Evolutionary conservation across 2,797 vertebrate genomes (phyloP), one percentile per base, ranked within the genome.

Genomic region (Parauchenoglanis ngamensis): DNA sequence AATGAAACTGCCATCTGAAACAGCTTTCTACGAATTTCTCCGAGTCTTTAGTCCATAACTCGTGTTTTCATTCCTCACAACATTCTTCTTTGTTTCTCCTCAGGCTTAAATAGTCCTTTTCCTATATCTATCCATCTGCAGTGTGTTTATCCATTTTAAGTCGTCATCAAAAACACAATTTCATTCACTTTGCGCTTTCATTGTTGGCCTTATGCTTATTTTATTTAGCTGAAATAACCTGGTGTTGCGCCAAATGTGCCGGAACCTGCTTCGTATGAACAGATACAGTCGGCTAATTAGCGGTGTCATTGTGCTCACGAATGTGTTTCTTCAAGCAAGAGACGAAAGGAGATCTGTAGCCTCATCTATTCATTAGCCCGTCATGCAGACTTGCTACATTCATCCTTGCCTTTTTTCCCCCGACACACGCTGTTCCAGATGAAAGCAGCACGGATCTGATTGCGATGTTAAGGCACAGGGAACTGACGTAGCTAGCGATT

Each of bases 401-500:
- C 83, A 25, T 59, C 25, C 80, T 81, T 73, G 75, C 28, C 80
- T 17, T 46, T 61, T 80, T 76, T n/a, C 17, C 35, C 77, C 7
- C 59, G 78, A 52, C 73, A 56, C 72, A 73, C 49, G 49, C 85
- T 88, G 83, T 77, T 86, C 79, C 56, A 56, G 85, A 46, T 28
- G 54, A 83, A 82, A 88, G 80, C 77, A 85, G 77, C 17, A 21
- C 44, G 13, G 76, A 54, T 59, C 85, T 80, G 88, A 83, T 85
- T 88, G 84, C 68, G 17, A 83, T 79, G 88, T 87, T 49, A 80
- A 83, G 52, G 49, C 81, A 54, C 44, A 31, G 73, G 28, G 84
- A 86, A 87, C 46, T 70, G 87, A 89, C 76, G 78, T 83, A 90
- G 56, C 83, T 85, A 76, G 77, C 84, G 63, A 91, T 91, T 91